These are phyloP conservation scores for Micromussa lordhowensis DNA, from an alignment of 92 coral and sea anemone species.

Conservation along the genomic window DNA sequence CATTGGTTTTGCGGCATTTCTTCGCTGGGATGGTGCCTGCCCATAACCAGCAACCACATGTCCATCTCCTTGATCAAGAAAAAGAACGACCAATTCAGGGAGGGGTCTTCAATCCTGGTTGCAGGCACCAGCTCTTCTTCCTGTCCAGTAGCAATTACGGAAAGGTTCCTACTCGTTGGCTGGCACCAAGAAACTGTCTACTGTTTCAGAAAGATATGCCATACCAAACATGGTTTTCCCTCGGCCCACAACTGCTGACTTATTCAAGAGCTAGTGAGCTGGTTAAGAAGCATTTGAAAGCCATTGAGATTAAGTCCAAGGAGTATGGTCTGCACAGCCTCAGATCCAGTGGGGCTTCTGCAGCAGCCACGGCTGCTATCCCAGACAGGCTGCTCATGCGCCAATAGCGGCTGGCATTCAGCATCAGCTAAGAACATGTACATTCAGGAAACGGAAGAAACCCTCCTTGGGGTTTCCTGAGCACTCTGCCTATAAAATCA, in stretches of 20 bases:
- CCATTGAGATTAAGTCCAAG: slow-evolving; percentile 30
- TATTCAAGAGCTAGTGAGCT: slow-evolving; percentile 53
- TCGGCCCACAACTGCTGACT: slow-evolving; percentile 37
- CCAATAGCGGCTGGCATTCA: slow-evolving; percentile 39
- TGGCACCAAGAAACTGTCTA: slow-evolving; percentile 20
- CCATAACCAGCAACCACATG: neutral
- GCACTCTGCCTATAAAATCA: neutral
- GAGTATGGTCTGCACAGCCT: slow-evolving; percentile 47
- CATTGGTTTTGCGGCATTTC: slow-evolving; percentile 28
- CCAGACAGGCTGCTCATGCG: slow-evolving; percentile 34
- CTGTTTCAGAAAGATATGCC: slow-evolving; percentile 36
- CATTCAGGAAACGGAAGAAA: slow-evolving; percentile 33
- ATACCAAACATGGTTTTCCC: slow-evolving; percentile 46
- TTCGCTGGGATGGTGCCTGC: slow-evolving; percentile 27
- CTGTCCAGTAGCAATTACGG: neutral
- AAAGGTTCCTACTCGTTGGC: slow-evolving; percentile 10
- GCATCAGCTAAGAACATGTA: slow-evolving; percentile 42
- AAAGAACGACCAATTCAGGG: slow-evolving; percentile 33
- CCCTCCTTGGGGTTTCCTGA: slow-evolving; percentile 27
- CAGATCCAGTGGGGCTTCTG: slow-evolving; percentile 21
- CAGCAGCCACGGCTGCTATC: slow-evolving; percentile 42
- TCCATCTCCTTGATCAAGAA: slow-evolving; percentile 11
- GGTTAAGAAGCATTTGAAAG: slow-evolving; percentile 37
- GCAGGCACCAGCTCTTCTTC: neutral
- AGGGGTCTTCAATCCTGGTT: slow-evolving; percentile 28